Conservation (phyloP, 2,797 vertebrate species). For the Taeniopygia guttata region DNA sequence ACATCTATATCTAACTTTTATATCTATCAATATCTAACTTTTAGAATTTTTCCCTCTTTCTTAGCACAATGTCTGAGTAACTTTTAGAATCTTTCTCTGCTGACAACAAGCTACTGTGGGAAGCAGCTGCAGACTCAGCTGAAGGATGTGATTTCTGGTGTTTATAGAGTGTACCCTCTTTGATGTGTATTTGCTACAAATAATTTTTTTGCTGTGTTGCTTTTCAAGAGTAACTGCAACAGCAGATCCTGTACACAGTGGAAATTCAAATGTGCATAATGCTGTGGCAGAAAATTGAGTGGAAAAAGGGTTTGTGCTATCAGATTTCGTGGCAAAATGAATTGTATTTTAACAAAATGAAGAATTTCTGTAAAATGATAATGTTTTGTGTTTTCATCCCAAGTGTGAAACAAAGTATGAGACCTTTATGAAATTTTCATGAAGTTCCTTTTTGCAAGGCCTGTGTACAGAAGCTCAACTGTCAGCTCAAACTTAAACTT, state of each 20-base stretch:
- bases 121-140: background rate
- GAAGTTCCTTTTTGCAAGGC: background rate
- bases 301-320: background rate
- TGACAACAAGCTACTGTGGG: background rate
- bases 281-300: background rate
- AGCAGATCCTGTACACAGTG: background rate
- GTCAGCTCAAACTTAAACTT: background rate
- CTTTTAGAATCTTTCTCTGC: background rate
- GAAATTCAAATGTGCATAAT: background rate
- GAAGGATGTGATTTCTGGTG: background rate
- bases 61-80: background rate
- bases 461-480: background rate
- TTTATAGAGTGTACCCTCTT: background rate
- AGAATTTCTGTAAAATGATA: background rate
- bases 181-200: background rate
- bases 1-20: too few relatives aligned
- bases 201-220: background rate
- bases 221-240: background rate
- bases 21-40: background rate
- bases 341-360: background rate
- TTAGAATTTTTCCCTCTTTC: background rate
- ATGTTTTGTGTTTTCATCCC: background rate
- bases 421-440: conserved; percentile 7
- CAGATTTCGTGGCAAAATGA: background rate
- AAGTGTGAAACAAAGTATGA: background rate